phyloP scores from a whole-genome alignment of 2,797 vertebrate genomes.

The Malacoraja senta region DNA sequence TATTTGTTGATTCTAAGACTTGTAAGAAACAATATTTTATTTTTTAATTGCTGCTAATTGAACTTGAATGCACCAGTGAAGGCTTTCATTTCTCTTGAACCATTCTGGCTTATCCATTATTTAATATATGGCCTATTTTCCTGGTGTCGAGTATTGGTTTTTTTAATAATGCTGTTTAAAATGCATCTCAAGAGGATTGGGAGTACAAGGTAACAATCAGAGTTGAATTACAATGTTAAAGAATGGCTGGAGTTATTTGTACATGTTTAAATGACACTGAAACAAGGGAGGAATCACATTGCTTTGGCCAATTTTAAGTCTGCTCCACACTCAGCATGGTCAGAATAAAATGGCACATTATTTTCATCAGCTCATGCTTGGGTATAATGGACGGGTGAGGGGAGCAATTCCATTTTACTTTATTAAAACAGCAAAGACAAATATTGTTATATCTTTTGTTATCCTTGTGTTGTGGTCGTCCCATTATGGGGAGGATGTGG shows the following conservation, averaged over 20 bases:
- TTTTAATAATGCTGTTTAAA: conserved; percentile 7
- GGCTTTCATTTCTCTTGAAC: not conserved
- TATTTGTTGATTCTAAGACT: not conserved
- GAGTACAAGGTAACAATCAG: not conserved
- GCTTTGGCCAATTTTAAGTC: not conserved
- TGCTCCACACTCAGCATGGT: not conserved
- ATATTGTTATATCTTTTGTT: not conserved
- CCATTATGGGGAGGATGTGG: too few relatives aligned
- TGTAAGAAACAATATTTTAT: not conserved
- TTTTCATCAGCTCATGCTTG: not conserved
- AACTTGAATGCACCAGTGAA: not conserved
- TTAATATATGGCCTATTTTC: conserved; percentile 29
- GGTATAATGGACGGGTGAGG: not conserved
- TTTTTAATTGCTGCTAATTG: not conserved
- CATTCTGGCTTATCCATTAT: not conserved
- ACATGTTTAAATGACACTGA: conserved; percentile 1
- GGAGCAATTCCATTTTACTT: not conserved
- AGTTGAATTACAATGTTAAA: not conserved
- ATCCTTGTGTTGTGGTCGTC: too few relatives aligned
- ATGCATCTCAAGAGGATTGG: not conserved
- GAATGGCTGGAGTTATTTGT: not conserved
- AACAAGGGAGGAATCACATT: not conserved
- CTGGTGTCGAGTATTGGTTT: not conserved
- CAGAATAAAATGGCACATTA: not conserved
- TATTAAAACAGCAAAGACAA: not conserved